Evolutionary conservation across 35 echinoderm and acorn worm genomes (phyloP).

Genomic region (Diadema setosum): DNA sequence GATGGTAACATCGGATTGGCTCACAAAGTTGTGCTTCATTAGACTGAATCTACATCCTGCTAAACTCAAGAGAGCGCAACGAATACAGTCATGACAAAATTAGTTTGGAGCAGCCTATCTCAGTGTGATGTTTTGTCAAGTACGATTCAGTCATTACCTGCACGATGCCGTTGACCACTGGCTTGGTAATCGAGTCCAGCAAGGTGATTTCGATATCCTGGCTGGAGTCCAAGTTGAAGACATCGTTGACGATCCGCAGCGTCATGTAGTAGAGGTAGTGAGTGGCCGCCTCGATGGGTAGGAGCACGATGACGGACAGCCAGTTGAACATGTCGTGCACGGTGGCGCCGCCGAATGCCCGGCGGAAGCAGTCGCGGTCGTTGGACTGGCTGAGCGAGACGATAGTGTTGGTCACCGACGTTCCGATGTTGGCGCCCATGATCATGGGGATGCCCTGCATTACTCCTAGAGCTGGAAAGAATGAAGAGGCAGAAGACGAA

Average conservation of each 20-base stretch:
- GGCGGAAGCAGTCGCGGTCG: constrained; percentile 50
- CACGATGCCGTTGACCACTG: background rate
- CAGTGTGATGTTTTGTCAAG: background rate
- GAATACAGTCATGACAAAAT: background rate
- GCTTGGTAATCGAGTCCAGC: background rate
- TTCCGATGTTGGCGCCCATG: constrained; percentile 86
- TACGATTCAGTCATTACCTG: background rate
- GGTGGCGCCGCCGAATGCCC: constrained; percentile 79
- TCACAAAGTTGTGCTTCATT: too few species aligned
- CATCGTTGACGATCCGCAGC: background rate
- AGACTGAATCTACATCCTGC: too few species aligned
- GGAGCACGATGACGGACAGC: constrained; percentile 37
- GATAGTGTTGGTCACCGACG: constrained; percentile 82
- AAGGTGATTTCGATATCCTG: background rate
- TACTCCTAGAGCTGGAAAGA: constrained; percentile 46
- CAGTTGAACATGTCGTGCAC: constrained; percentile 91
- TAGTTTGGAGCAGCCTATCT: background rate
- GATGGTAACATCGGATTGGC: too few species aligned
- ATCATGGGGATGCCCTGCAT: constrained; percentile 66
- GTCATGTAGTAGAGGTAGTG: constrained; percentile 45
- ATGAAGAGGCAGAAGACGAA: background rate
- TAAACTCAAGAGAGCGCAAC: background rate
- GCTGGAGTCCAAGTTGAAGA: background rate
- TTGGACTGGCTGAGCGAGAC: constrained; percentile 48
- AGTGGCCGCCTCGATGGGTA: constrained; percentile 58